Conservation (phyloP, 2,797 vertebrate genomes). For the Hemibagrus guttatus region DNA sequence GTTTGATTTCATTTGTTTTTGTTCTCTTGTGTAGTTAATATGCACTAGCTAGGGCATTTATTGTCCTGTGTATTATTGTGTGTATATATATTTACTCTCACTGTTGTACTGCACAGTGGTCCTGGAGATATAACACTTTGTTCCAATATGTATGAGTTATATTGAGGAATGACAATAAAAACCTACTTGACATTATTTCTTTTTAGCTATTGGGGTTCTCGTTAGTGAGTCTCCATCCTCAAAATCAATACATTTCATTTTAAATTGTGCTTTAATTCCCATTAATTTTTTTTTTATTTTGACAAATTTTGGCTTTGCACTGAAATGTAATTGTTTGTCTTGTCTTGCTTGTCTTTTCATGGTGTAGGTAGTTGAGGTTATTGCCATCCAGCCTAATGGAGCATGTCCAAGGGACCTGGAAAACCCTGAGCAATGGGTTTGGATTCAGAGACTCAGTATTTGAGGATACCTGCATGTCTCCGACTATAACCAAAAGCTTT, state of each 20-base stretch:
- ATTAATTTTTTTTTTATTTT: neutral
- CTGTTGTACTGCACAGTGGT: neutral
- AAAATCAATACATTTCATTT: neutral
- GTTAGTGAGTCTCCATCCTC: neutral
- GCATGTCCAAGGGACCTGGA: slow-evolving; percentile 85
- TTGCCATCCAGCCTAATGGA: slow-evolving; percentile 75
- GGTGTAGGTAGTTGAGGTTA: slow-evolving; percentile 35
- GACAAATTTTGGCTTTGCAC: neutral
- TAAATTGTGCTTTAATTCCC: neutral
- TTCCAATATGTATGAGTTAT: neutral
- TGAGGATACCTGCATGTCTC: slow-evolving; percentile 81
- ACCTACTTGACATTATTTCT: neutral
- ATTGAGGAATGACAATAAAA: neutral
- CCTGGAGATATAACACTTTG: neutral
- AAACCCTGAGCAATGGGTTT: slow-evolving; percentile 84
- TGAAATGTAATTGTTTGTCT: neutral
- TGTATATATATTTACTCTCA: neutral
- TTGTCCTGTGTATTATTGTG: neutral
- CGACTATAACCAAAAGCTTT: slow-evolving; percentile 79
- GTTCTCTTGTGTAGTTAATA: neutral
- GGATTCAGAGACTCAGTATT: slow-evolving; percentile 84
- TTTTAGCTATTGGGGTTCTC: neutral
- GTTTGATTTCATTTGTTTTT: neutral
- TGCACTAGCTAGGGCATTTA: neutral
- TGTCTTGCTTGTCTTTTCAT: slow-evolving; percentile 2